These are phyloP conservation scores for Chrysodeixis includens DNA, from an alignment of 2,888 invertebrate species.

Conservation along the genomic window DNA sequence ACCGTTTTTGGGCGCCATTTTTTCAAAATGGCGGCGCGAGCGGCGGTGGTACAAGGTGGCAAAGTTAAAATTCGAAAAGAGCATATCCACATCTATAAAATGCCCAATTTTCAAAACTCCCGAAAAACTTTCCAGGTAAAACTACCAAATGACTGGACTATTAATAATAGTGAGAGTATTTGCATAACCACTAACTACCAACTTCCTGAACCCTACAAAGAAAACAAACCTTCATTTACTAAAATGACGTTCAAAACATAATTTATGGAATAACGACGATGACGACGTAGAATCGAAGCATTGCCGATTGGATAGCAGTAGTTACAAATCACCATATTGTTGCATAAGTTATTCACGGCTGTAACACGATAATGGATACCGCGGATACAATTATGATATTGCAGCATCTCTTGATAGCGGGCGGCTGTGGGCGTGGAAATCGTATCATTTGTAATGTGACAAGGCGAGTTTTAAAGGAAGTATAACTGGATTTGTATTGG, in stretches of 20 bases:
- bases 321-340: conserved; percentile 45
- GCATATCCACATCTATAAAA: too few relatives aligned
- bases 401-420: conserved; percentile 25
- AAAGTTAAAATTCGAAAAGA: too few relatives aligned
- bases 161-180: not conserved
- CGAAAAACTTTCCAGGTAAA: not conserved
- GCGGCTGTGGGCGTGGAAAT: conserved; percentile 28
- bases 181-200: not conserved
- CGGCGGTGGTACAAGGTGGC: too few relatives aligned
- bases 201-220: conserved; percentile 2
- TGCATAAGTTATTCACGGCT: conserved; percentile 48
- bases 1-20: too few relatives aligned
- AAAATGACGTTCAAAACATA: conserved; percentile 3
- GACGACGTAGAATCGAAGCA: not conserved
- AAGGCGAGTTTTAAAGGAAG: not conserved
- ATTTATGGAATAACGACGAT: conserved; percentile 29
- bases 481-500: not conserved
- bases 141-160: too few relatives aligned
- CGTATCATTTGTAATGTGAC: conserved; percentile 15
- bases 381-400: conserved; percentile 51
- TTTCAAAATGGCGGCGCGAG: too few relatives aligned
- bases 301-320: conserved; percentile 22
- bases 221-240: conserved; percentile 1
- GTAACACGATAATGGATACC: conserved; percentile 39
- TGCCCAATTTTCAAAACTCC: too few relatives aligned